phyloP scores from a whole-genome alignment of 2,797 vertebrate genomes.

The Pampus argenteus region DNA sequence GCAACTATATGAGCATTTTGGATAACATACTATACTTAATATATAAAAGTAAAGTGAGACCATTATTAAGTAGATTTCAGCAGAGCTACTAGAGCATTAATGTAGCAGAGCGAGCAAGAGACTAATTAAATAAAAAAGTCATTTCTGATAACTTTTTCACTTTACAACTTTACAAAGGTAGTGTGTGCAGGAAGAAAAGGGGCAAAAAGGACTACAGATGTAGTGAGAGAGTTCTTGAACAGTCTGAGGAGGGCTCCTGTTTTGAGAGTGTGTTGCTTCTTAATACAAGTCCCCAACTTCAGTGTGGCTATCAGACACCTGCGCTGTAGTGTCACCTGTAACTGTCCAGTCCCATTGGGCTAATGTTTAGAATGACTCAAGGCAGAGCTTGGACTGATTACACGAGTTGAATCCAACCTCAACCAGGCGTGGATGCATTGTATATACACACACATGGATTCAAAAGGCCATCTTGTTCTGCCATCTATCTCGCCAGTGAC shows the following conservation, averaged over 20 bases:
- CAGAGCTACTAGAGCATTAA: constrained; percentile 4
- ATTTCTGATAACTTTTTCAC: constrained; percentile 66
- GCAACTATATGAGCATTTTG: not conserved
- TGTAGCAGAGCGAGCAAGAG: constrained; percentile 11
- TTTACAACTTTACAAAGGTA: constrained; percentile 31
- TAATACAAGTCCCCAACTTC: constrained; percentile 52
- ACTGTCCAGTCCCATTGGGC: constrained; percentile 72
- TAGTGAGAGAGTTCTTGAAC: constrained; percentile 19
- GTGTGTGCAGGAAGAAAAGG: constrained; percentile 11
- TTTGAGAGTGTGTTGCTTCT: constrained; percentile 14
- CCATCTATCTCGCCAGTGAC: constrained; percentile 69
- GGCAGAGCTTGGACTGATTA: constrained; percentile 76
- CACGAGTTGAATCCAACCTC: constrained; percentile 67
- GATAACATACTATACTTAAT: not conserved
- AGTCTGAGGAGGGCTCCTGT: constrained; percentile 4
- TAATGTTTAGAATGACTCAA: constrained; percentile 69
- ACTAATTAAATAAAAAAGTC: constrained; percentile 67
- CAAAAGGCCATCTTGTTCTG: constrained; percentile 47
- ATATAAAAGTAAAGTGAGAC: constrained; percentile 16
- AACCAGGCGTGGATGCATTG: constrained; percentile 37
- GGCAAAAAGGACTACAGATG: constrained; percentile 12
- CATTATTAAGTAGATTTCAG: constrained; percentile 21
- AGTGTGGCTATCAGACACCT: constrained; percentile 44
- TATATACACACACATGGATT: constrained; percentile 34
- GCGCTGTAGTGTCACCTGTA: constrained; percentile 62